A percentile compares a stretch with the other conserved stretches of the same genome.
phyloP scores from a whole-genome alignment of 2,113 vertebrate species.

The Balaenoptera acutorostrata region DNA sequence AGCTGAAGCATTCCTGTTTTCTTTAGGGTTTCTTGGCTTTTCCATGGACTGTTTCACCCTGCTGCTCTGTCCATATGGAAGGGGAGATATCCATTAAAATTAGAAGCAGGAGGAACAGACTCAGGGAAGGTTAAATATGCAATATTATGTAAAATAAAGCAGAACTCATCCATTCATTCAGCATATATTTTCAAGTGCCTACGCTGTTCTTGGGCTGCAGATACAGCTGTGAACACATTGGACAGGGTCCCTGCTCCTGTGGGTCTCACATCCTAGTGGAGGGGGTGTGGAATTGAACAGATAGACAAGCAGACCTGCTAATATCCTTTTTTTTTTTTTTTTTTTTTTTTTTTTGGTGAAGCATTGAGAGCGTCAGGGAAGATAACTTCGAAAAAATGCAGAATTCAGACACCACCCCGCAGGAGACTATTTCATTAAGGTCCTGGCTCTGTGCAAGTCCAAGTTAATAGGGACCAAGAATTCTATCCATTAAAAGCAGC shows the following conservation, averaged over 20 bases:
- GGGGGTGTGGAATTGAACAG: not conserved
- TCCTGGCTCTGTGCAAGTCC: not conserved
- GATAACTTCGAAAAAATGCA: not conserved
- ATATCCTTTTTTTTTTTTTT: accelerated
- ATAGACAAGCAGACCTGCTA: not conserved
- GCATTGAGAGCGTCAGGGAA: not conserved
- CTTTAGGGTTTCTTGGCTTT: not conserved
- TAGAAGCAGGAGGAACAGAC: not conserved
- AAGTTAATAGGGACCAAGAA: not conserved
- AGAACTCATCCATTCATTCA: accelerated
- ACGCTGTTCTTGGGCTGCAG: not conserved
- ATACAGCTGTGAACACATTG: accelerated
- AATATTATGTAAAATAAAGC: not conserved
- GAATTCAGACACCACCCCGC: not conserved
- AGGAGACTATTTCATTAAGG: not conserved
- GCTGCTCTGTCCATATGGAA: not conserved
- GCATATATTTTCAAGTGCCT: not conserved
- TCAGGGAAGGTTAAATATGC: not conserved
- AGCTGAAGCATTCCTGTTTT: not conserved
- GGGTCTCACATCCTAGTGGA: accelerated
- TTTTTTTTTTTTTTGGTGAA: not conserved
- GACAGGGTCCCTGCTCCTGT: too few relatives aligned
- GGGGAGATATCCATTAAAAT: accelerated
- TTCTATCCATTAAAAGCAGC: not conserved
- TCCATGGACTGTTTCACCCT: accelerated